Evolutionary conservation across 2,113 vertebrate genomes (phyloP), one percentile per base, ranked within the genome.

Genomic region (Petaurus breviceps): DNA sequence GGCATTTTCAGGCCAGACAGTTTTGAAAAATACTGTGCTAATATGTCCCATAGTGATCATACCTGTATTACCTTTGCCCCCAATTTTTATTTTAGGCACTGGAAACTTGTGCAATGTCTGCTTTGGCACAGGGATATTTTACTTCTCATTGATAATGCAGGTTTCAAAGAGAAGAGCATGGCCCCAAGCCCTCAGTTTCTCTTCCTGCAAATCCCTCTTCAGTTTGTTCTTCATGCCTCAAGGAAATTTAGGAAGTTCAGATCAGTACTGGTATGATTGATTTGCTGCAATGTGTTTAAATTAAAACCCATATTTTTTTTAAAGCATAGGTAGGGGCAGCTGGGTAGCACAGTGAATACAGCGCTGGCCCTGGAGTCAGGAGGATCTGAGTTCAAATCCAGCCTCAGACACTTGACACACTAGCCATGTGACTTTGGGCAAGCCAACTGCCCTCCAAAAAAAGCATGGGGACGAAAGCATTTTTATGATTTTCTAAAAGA

Each of bases 401-500:
- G 47, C 47, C 47, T 49, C 47, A 49, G 47, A 49, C 47, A 49
- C 4, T 49, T 49, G 47, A 49, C 47, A 49, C 47, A 49, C 47
- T 49, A 49, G 47, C 47, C 47, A 49, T 49, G 47, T 49, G 47
- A 49, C 47, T 49, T 49, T 49, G 47, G 47, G 47, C 47, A 49
- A 49, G 47, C 47, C 47, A 49, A 49, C 47, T 49, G 47, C 4
- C 47, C 47, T 49, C 47, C 47, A 49, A 49, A 49, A 49, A 51
- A 51, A 51, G 9, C 9, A 51, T 51, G 11, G 54, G 54, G 57
- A 31, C 24, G 91, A 55, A 52, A 37, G 55, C 19, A 54, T 92
- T 94, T 90, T 92, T 91, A 89, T 68, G 9, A 52, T 46, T 95
- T 90, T 68, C 91, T 84, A 23, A 53, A 89, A 93, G 0, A 93